These are phyloP conservation scores for Pyrrhia umbra DNA, from an alignment of 2,888 invertebrate genomes.

Conservation along the genomic window DNA sequence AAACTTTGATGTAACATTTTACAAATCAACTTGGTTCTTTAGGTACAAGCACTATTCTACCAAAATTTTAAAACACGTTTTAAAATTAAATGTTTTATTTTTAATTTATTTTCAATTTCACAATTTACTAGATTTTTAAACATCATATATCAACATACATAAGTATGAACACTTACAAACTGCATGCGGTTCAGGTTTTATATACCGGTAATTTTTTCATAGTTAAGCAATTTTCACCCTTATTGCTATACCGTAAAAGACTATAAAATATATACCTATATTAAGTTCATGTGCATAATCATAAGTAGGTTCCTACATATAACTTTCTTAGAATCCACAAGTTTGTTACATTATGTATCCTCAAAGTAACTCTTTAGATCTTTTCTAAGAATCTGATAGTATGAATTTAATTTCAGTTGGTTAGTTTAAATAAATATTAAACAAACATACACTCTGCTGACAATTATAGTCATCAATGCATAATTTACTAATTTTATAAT, in stretches of 20 bases:
- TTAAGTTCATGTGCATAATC: conserved; percentile 5
- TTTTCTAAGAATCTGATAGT: conserved; percentile 36
- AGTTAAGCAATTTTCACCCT: not conserved
- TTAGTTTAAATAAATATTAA: conserved; percentile 6
- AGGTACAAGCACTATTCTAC: no score
- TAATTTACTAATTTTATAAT: not conserved
- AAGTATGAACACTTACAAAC: not conserved
- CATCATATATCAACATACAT: no score
- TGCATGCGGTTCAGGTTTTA: not conserved
- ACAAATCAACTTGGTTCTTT: no score
- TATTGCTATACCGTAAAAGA: not conserved
- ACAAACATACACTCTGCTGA: conserved; percentile 5
- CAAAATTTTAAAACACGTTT: no score
- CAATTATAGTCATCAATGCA: not conserved
- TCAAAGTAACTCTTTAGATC: conserved; percentile 6
- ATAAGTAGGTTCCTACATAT: conserved; percentile 1
- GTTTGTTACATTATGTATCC: conserved; percentile 25
- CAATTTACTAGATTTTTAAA: no score
- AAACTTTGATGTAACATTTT: no score
- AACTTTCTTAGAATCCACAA: conserved; percentile 38
- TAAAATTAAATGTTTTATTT: no score
- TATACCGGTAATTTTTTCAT: not conserved
- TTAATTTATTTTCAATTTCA: not conserved
- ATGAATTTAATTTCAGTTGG: not conserved
- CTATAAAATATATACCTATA: conserved; percentile 13